Base-by-base conservation (phyloP, 2,797 vertebrate species). In the Pristis pectinata region DNA sequence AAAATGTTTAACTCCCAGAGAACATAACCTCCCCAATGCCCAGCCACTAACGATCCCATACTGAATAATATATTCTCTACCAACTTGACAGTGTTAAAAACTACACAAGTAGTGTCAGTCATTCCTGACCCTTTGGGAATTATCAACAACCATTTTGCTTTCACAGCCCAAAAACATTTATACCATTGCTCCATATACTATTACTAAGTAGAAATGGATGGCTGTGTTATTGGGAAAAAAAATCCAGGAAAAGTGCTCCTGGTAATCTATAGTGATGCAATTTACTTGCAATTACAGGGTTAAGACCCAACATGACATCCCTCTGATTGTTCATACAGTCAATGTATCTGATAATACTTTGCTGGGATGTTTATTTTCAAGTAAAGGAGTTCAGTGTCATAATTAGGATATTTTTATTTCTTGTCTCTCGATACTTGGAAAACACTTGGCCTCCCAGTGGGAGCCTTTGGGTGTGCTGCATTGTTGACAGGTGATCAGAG, bases 351-450 rank as follows among this genome's bases (percentile, higher is more conserved):
- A 76, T 17, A 72, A 94, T 76, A 94, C 70, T 53, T 94, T 30
- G 44, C 44, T 94, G 92, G 64, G 70, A 53, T 53, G 41, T 94
- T 94, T 76, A 94, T 61, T 22, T 91, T 67, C 87, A 89, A 89
- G 87, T 64, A 53, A 53, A 93, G 37, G 27, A 74, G 30, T n/a
- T 15, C 70, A 53, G 67, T 74, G 19, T 72, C 27, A 94, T 34
- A 49, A 70, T 93, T 53, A 44, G 4, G 41, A 87, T 74, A 30
- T 72, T 49, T 72, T 93, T 8, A 76, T 76, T 53, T 53, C 64
- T 91, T 37, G 59, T 37, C 70, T 72, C 44, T 76, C 92, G 17
- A 94, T n/a, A 17, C 44, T 30, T 30, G 44, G 67, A n/a, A 76
- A 94, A 10, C 92, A 30, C 91, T 59, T 7, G 24, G 24, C 22